These are phyloP conservation scores for Phorcus lineatus DNA, from an alignment of 2,888 invertebrate genomes.

Conservation along the genomic window DNA sequence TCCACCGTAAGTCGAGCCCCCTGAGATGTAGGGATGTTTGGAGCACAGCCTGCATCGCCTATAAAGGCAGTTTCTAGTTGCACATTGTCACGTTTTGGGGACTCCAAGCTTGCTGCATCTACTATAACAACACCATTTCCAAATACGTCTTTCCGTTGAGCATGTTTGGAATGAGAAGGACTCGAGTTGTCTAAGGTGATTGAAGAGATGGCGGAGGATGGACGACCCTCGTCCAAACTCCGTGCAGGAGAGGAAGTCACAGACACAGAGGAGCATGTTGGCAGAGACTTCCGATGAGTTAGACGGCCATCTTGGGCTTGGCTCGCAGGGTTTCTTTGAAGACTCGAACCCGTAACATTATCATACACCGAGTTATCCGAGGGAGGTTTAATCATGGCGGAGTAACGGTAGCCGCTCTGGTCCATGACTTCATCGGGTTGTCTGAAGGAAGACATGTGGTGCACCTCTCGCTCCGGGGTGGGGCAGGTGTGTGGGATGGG, in stretches of 20 bases:
- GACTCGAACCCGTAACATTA: conserved; percentile 29
- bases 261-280: conserved; percentile 29
- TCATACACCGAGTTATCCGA: conserved; percentile 59
- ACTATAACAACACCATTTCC: conserved; percentile 24
- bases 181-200: conserved; percentile 34
- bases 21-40: conserved; percentile 1
- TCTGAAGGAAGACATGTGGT: conserved; percentile 13
- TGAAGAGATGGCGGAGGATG: conserved; percentile 50
- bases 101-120: background rate
- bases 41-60: background rate
- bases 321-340: background rate
- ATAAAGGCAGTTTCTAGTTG: background rate
- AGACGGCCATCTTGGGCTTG: background rate
- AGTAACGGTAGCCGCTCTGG: conserved; percentile 33
- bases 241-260: conserved; percentile 21
- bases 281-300: conserved; percentile 45
- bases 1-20: conserved; percentile 39
- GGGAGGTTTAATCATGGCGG: conserved; percentile 53
- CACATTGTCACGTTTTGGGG: background rate
- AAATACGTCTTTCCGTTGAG: background rate
- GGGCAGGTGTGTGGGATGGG: conserved; percentile 73
- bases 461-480: conserved; percentile 7
- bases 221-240: conserved; percentile 39
- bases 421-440: conserved; percentile 21
- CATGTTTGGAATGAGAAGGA: background rate